Percentiles rank a stretch among this genome's conserved stretches.
These are phyloP conservation scores for Chelonoidis abingdonii DNA, from an alignment of 2,113 vertebrate genomes.

Conservation along the genomic window DNA sequence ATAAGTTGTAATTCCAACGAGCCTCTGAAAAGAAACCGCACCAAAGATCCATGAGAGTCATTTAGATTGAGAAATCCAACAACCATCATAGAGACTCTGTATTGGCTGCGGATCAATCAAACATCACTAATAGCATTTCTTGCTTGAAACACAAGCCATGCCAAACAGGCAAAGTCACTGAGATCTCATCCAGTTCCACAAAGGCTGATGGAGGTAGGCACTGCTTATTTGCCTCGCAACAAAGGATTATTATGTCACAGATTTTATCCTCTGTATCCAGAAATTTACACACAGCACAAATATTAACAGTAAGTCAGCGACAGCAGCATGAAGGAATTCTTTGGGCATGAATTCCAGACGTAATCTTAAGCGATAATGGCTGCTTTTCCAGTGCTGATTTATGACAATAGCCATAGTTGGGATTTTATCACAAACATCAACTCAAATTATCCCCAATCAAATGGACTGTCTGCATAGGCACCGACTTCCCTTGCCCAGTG, in stretches of 20 bases:
- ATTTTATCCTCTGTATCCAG: not conserved
- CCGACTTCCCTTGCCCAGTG: too few species aligned
- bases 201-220: not conserved
- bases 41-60: not conserved
- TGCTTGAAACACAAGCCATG: not conserved
- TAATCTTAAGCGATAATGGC: not conserved
- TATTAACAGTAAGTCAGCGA: not conserved
- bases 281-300: too few species aligned
- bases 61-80: not conserved
- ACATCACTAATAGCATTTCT: not conserved
- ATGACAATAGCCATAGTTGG: too few species aligned
- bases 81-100: not conserved
- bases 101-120: not conserved
- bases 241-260: not conserved
- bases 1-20: not conserved
- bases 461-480: too few species aligned
- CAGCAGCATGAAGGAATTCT: not conserved
- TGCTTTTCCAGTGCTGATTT: too few species aligned
- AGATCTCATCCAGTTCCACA: not conserved
- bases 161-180: not conserved
- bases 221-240: not conserved
- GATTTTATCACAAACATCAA: too few species aligned
- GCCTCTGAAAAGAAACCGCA: not conserved
- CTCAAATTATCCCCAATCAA: too few species aligned
- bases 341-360: too few species aligned